Conservation (phyloP, 2,797 vertebrate genomes). For the Eulemur albifrons region DNA sequence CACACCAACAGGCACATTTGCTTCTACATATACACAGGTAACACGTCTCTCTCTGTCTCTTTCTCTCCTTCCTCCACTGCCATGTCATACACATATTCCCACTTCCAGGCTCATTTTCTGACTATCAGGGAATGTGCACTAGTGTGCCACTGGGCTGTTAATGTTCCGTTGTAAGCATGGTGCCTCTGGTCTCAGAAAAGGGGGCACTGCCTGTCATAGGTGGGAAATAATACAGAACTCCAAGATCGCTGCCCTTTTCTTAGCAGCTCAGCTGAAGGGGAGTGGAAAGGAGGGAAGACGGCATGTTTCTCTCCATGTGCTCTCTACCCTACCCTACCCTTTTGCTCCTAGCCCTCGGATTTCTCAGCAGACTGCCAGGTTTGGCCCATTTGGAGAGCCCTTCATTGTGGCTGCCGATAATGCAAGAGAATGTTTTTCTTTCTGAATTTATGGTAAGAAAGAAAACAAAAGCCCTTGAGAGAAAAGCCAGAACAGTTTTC, state of each 20-base stretch:
- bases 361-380: constrained; percentile 47
- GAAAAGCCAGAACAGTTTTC: constrained; percentile 66
- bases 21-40: background rate
- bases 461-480: constrained; percentile 72
- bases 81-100: background rate
- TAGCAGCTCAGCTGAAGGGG: background rate
- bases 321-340: background rate
- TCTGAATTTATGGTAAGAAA: constrained; percentile 66
- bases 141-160: background rate
- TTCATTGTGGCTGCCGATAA: constrained; percentile 52
- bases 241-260: background rate
- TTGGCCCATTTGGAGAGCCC: constrained; percentile 16
- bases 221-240: background rate
- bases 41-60: background rate
- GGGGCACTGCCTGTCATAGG: background rate
- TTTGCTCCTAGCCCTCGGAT: background rate
- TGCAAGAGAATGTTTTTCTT: constrained; percentile 59
- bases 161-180: background rate
- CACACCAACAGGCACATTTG: background rate
- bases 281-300: background rate
- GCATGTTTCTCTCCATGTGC: background rate
- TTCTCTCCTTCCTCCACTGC: background rate
- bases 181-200: background rate
- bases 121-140: background rate
- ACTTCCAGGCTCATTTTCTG: constrained; percentile 34